Evolutionary conservation across 2,113 vertebrate genomes (phyloP), one percentile per base, ranked within the genome.

Genomic region (Fukomys damarensis): DNA sequence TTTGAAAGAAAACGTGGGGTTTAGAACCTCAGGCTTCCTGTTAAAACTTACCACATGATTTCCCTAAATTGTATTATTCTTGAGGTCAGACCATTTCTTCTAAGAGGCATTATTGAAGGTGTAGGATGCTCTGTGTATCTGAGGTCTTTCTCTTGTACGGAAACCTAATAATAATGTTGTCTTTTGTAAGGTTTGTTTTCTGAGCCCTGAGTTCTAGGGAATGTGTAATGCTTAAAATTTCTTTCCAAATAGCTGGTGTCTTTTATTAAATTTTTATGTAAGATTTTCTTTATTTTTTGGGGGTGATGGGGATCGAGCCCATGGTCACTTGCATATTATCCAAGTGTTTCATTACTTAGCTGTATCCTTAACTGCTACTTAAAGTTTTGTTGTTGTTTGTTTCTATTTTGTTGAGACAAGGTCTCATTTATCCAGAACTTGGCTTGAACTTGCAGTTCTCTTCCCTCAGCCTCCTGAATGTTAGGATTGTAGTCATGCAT

Each of bases 181-280:
- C 68, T 92, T 90, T 79, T 59, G 41, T 83, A 43, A 87, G 32
- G 30, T 58, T 76, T 92, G 68, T 93, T 92, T 94, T 95, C 70
- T 77, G 89, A 94, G 59, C 41, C 58, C 65, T 66, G 54, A 96
- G 4, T 93, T 92, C 30, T 46, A 46, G 14, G 9, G 7, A 85
- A 70, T 94, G 13, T 81, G 80, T 83, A 52, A 46, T 89, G 13
- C 52, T 91, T 95, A 80, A 95, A 86, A 76, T 95, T 84, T n/a
- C 68, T 95, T 87, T 90, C 24, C 41, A 90, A 20, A 83, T 93
- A 72, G 59, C 20, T 19, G 77, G 89, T 94, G 35, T 81, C 11
- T 94, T 91, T 92, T 46, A 80, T 94, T 8, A 95, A 20, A 80
- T 66, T n/a, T 90, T 82, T 91, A 56, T 92, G 12, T 82, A 84